Evolutionary conservation across 2,797 vertebrate species (phyloP), one percentile per base, ranked within the genome.

Genomic region (Sebastes variabilis): DNA sequence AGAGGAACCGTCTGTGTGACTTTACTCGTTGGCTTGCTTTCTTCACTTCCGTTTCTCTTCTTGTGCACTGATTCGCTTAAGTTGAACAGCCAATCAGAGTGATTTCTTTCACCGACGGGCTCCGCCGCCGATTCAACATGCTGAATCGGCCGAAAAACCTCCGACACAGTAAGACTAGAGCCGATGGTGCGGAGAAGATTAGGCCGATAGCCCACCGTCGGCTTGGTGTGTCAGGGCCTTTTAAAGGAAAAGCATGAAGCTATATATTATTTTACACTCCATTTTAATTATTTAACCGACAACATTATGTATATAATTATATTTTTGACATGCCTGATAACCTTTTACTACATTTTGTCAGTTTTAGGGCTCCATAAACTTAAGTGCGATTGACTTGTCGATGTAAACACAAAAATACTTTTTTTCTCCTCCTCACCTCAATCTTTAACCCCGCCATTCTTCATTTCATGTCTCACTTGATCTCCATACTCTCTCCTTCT

Each of bases 381-480:
- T 49, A 38, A 13, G 1, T 55, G 9, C 32, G 25, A 72, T 18
- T 77, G 30, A 72, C 16, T 30, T 49, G 7, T 24, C 27, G 5
- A 11, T 24, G 29, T 72, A 46, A 66, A 20, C 4, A 29, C 10
- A 49, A 49, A 56, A 68, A 24, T 2, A 1, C 1, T 38, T 36
- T 67, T 8, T 52, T 5, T 32, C 6, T 62, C 25, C 22, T 64
- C 34, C 30, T 67, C 30, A 29, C 13, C 25, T 62, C 49, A 36
- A 54, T 56, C 9, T 58, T 20, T 25, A 20, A 52, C 14, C 5
- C 7, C 32, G 4, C 49, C n/a, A 22, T 32, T 42, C 6, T 25
- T 68, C 22, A 74, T 74, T 32, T 49, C 46, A 71, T 27, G 38
- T 20, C 36, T 73, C 73, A 70, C 52, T 66, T 77, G 72, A 32